Evolutionary conservation across 2,113 vertebrate species (phyloP), one percentile per base, ranked within the genome.

Genomic region (Chauna torquata): DNA sequence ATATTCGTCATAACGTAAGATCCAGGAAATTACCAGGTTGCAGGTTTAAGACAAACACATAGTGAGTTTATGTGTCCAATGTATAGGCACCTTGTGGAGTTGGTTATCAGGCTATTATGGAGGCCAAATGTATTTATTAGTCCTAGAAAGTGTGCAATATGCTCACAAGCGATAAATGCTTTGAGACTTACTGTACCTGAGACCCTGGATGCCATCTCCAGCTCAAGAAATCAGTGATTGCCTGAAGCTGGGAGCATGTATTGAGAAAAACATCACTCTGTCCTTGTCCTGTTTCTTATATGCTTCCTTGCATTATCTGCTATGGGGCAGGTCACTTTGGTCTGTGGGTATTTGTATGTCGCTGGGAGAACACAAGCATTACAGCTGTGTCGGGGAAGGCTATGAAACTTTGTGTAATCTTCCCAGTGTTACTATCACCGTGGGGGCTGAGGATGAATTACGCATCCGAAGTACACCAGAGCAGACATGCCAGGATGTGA

Each of bases 291-390:
- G 5, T 62, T 84, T n/a, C 20, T 89, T 83, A 54, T 30, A 38
- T 20, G 20, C 55, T 87, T 76, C 64, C 36, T 61, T 61, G 40
- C 0, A 0, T 30, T 23, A 23, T 16, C 30, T 61, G 23, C 72
- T 81, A 1, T 9, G 34, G 28, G 80, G 34, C 44, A 54, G 65
- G 47, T 76, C 42, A 36, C 55, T 79, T 82, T 59, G 17, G 23
- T n/a, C 70, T 79, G 36, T 55, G 27, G 65, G 0, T 47, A 8
- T 59, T 38, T 75, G n/a, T 58, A 8, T 59, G 38, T 69, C 59
- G 81, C 85, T 86, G 42, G 65, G 64, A 75, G 23, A 15, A 11
- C 16, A 27, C 76, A 64, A 64, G 61, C 18, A 14, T 18, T 30
- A 25, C 38, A 65, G 27, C 27, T 42, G 40, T 65, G 38, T 38